These are phyloP conservation scores for Spermophilus dauricus DNA, from an alignment of 2,113 vertebrate species.

Conservation along the genomic window DNA sequence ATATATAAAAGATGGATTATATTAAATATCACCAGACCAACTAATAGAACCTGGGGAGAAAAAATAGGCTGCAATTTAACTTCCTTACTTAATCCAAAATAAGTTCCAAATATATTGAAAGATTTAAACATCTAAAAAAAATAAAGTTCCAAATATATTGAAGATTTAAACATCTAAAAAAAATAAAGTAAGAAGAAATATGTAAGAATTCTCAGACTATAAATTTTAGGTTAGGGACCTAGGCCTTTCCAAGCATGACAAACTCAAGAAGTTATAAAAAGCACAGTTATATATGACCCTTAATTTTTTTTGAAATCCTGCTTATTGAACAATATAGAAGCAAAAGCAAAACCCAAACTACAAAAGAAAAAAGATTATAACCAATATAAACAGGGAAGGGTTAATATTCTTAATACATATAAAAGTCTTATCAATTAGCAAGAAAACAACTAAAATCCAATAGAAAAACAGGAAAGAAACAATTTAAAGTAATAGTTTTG, in stretches of 20 bases:
- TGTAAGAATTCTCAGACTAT: not conserved
- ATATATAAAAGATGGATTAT: not conserved
- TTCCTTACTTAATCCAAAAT: constrained; percentile 41
- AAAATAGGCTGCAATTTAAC: not conserved
- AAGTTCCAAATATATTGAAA: constrained; percentile 29
- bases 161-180: not conserved
- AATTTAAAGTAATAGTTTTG: not conserved
- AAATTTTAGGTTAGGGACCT: not conserved
- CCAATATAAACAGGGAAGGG: not conserved
- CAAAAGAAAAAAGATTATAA: not conserved
- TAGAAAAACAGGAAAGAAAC: not conserved
- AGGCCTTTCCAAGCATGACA: not conserved
- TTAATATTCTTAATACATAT: not conserved
- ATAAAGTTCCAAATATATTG: constrained; percentile 10
- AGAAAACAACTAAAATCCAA: not conserved
- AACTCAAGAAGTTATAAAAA: constrained; percentile 21
- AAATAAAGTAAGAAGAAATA: not conserved
- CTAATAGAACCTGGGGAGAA: not conserved
- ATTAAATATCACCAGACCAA: not conserved
- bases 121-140: not conserved
- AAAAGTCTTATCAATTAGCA: constrained; percentile 1
- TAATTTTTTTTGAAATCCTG: not conserved
- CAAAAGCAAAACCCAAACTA: constrained; percentile 21
- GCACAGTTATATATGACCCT: not conserved
- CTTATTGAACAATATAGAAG: constrained; percentile 24